Conservation (phyloP, 2,797 vertebrate species). For the Neosalanx taihuensis region DNA sequence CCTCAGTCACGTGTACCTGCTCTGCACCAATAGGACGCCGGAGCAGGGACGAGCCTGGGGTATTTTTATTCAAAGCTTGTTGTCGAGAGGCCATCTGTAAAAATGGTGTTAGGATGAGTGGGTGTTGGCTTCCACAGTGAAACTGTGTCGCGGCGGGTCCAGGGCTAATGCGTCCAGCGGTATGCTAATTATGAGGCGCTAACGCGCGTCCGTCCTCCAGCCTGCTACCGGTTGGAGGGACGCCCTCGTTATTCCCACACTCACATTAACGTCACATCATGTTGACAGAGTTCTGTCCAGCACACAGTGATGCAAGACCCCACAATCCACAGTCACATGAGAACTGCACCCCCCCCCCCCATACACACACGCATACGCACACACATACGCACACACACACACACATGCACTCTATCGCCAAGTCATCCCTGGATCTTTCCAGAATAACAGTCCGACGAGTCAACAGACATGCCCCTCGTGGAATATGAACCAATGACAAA, state of each 20-base stretch:
- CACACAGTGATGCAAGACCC: slow-evolving; percentile 44
- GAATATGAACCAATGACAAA: too few relatives aligned
- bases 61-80: slow-evolving; percentile 71
- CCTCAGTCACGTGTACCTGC: slow-evolving; percentile 62
- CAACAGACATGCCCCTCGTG: too few relatives aligned
- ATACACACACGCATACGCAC: neutral
- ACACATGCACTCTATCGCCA: neutral
- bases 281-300: slow-evolving; percentile 54
- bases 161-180: slow-evolving; percentile 74
- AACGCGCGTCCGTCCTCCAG: slow-evolving; percentile 70
- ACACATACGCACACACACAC: neutral
- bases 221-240: slow-evolving; percentile 15
- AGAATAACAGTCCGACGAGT: too few relatives aligned
- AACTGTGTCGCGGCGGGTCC: slow-evolving; percentile 65
- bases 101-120: slow-evolving; percentile 52
- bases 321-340: slow-evolving; percentile 34
- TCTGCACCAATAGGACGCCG: slow-evolving; percentile 56
- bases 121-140: slow-evolving; percentile 50
- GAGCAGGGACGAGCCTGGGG: slow-evolving; percentile 46
- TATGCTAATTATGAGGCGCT: slow-evolving; percentile 76
- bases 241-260: slow-evolving; percentile 52
- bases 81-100: slow-evolving; percentile 65
- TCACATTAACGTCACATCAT: slow-evolving; percentile 47
- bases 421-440: too few relatives aligned
- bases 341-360: neutral